Conservation (phyloP, 2,888 invertebrate species). For the Cancer borealis region DNA sequence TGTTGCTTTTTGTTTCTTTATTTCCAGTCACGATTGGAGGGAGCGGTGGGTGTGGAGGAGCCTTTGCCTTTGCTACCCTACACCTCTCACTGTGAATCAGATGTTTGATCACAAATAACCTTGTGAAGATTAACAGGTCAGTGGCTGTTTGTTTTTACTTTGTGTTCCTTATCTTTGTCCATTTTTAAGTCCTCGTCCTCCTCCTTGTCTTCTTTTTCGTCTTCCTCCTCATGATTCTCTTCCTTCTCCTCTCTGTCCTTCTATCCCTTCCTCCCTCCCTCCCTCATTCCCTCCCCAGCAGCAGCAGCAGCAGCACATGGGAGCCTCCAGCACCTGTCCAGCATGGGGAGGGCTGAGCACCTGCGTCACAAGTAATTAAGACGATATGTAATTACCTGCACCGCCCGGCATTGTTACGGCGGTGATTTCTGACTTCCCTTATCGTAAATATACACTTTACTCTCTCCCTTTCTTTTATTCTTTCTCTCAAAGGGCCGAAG, state of each 20-base stretch:
- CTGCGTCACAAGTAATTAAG: conserved; percentile 32
- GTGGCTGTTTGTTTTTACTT: no score
- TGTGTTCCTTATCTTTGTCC: no score
- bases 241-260: background rate
- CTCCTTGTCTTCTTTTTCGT: no score
- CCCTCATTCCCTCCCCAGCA: background rate
- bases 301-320: background rate
- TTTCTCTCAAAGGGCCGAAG: background rate
- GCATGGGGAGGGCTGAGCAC: background rate
- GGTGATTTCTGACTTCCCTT: conserved; percentile 13
- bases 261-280: background rate
- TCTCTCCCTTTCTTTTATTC: background rate
- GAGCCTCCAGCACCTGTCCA: conserved; percentile 15
- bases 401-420: background rate
- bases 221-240: no score
- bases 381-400: background rate
- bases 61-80: no score
- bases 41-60: no score
- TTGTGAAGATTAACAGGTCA: no score
- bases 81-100: no score
- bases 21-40: no score
- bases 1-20: no score
- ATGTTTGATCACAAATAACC: no score
- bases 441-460: conserved; percentile 22
- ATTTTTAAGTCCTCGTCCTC: no score